Base-by-base conservation (phyloP, 37 sponge, comb jelly and placozoan genomes). In the Axinella damicornis region DNA sequence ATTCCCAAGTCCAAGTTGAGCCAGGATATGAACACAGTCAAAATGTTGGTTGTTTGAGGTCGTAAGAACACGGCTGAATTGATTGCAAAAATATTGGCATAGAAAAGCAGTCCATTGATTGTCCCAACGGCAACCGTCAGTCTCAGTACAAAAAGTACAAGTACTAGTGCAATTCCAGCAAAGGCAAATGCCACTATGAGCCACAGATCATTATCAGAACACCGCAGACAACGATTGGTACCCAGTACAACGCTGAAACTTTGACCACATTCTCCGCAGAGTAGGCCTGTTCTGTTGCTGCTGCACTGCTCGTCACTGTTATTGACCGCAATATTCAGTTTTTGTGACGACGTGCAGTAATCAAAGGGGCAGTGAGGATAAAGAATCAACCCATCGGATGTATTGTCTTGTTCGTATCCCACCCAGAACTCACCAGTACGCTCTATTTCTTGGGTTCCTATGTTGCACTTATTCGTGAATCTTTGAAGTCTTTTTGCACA, bases 1-100 rank as follows among this genome's bases (percentile, higher is more conserved):
- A 72, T 12, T 28, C 73, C 73, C 2, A 72, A 39, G 35, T 72
- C 73, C 19, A 72, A 24, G 35, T 72, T 72, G 21, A 34, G 19
- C 53, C 40, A 38, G 19, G 73, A n/a, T n/a, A n/a, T 30, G 12
- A 18, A 12, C n/a, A 64, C 25, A 19, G 65, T 18, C 12, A 64
- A 13, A 64, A 18, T 12, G n/a, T 19, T 64, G 15, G 15, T 64
- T 24, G 12, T 13, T 12, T 30, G 11, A 11, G 21, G 15, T 64
- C 28, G 65, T 12, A 64, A 11, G n/a, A n/a, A n/a, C n/a, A n/a
- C n/a, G n/a, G n/a, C n/a, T n/a, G n/a, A n/a, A n/a, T n/a, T n/a
- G n/a, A n/a, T n/a, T n/a, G n/a, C n/a, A n/a, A n/a, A n/a, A n/a
- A n/a, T n/a, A n/a, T n/a, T n/a, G n/a, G n/a, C n/a, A n/a, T n/a